Conservation (phyloP, 2,888 invertebrate species). For the Corythucha ciliata region DNA sequence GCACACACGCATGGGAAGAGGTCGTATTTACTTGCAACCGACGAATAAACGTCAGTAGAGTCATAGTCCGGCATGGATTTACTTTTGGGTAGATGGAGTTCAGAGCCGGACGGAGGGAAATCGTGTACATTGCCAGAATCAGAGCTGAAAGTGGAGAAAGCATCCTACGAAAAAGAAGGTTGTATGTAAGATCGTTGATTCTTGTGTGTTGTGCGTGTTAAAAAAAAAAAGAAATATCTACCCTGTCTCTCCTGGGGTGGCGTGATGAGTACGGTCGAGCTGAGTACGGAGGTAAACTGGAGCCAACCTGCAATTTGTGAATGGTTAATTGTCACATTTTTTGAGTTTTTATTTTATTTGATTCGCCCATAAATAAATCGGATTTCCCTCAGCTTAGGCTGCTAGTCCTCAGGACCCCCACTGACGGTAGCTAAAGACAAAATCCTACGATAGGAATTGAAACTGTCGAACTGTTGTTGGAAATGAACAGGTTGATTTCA, state of each 20-base stretch:
- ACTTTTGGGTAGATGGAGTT: constrained; percentile 48
- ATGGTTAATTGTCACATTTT: too few species aligned
- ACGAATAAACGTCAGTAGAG: constrained; percentile 35
- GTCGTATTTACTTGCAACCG: constrained; percentile 24
- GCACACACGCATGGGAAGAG: too few species aligned
- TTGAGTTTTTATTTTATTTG: too few species aligned
- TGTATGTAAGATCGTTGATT: neutral
- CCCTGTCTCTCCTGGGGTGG: constrained; percentile 46
- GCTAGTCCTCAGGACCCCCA: too few species aligned
- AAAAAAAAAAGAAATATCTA: constrained; percentile 14
- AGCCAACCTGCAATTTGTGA: too few species aligned
- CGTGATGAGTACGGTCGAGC: constrained; percentile 34
- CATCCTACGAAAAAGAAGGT: constrained; percentile 41
- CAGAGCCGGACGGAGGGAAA: constrained; percentile 49
- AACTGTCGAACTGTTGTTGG: too few species aligned
- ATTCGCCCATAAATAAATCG: too few species aligned
- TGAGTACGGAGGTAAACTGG: too few species aligned
- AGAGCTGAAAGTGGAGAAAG: constrained; percentile 60
- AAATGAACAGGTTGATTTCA: too few species aligned
- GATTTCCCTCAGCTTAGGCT: too few species aligned
- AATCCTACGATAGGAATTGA: too few species aligned
- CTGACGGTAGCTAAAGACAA: too few species aligned
- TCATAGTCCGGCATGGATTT: constrained; percentile 55
- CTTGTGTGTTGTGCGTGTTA: neutral
- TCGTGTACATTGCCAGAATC: constrained; percentile 71